phyloP scores from a whole-genome alignment of 2,888 invertebrate genomes.

The Hirtodrosophila alboralis region DNA sequence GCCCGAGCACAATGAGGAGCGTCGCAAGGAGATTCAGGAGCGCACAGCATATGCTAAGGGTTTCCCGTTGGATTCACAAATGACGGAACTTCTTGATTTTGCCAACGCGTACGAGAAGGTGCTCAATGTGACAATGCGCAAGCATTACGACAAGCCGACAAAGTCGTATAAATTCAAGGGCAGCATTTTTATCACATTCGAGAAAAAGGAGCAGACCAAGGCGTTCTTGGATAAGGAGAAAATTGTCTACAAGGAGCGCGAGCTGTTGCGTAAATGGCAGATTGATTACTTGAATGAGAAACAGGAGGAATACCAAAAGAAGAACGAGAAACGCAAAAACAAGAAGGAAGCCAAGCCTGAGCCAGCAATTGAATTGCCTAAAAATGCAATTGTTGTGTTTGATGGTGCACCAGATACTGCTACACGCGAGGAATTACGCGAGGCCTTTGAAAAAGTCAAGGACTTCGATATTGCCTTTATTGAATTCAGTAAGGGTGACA shows the following conservation, averaged over 20 bases:
- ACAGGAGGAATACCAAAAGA: slow-evolving; percentile 87
- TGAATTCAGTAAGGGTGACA: slow-evolving; percentile 90
- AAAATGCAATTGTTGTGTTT: slow-evolving; percentile 90
- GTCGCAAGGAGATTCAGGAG: slow-evolving; percentile 89
- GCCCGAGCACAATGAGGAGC: slow-evolving; percentile 93
- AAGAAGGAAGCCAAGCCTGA: slow-evolving; percentile 78
- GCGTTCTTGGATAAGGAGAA: slow-evolving; percentile 89
- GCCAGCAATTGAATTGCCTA: slow-evolving; percentile 85
- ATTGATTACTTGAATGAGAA: slow-evolving; percentile 88
- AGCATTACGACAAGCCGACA: slow-evolving; percentile 86
- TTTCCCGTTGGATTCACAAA: slow-evolving; percentile 88
- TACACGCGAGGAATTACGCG: slow-evolving; percentile 90
- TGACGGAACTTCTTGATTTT: slow-evolving; percentile 90
- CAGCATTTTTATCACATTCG: slow-evolving; percentile 95
- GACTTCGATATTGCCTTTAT: slow-evolving; percentile 88
- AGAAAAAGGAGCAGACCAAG: slow-evolving; percentile 91
- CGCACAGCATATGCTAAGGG: slow-evolving; percentile 95
- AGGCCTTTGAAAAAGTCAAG: slow-evolving; percentile 85
- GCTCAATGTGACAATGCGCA: slow-evolving; percentile 88
- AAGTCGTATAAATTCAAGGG: slow-evolving; percentile 92
- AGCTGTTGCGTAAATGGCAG: slow-evolving; percentile 89
- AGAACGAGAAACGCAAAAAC: slow-evolving; percentile 85
- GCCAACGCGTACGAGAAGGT: slow-evolving; percentile 89
- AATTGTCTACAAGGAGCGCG: slow-evolving; percentile 88
- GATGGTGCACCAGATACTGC: slow-evolving; percentile 86